These are phyloP conservation scores for Lepeophtheirus nordmannii DNA, from an alignment of 2,888 invertebrate genomes.

Conservation along the genomic window DNA sequence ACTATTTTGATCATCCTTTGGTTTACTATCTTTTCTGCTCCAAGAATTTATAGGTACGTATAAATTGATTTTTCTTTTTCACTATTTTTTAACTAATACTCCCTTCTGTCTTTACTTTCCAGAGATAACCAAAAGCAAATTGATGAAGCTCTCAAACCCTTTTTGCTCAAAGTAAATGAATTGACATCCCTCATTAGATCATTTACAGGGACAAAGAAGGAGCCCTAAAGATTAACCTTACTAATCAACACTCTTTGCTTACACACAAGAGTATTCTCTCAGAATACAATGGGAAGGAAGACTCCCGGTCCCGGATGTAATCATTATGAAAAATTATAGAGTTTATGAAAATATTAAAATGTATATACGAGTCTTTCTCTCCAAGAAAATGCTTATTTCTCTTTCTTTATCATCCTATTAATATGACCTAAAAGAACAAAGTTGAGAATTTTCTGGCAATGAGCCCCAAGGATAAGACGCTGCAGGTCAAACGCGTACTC, in stretches of 20 bases:
- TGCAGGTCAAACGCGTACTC: no score
- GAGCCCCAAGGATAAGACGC: no score
- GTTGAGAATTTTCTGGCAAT: no score
- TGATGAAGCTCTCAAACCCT: conserved; percentile 18
- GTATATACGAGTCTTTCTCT: no score
- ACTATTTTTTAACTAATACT: no score
- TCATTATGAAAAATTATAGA: no score
- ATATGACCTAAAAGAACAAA: no score
- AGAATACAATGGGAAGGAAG: no score
- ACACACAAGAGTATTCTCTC: not conserved
- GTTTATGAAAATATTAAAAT: no score
- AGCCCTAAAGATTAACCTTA: not conserved
- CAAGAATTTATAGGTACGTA: conserved; percentile 21
- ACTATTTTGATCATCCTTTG: conserved; percentile 15
- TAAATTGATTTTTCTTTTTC: not conserved
- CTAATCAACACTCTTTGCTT: not conserved
- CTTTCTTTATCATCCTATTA: no score
- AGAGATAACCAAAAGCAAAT: conserved; percentile 4
- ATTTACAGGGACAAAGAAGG: not conserved
- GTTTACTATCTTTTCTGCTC: conserved; percentile 17
- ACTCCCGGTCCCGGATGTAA: no score
- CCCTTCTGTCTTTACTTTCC: not conserved
- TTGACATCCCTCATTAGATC: not conserved
- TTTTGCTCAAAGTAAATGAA: conserved; percentile 17
- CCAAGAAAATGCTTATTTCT: no score